Evolutionary conservation across 2,888 invertebrate genomes (phyloP).

Genomic region (Drosophila colorata): DNA sequence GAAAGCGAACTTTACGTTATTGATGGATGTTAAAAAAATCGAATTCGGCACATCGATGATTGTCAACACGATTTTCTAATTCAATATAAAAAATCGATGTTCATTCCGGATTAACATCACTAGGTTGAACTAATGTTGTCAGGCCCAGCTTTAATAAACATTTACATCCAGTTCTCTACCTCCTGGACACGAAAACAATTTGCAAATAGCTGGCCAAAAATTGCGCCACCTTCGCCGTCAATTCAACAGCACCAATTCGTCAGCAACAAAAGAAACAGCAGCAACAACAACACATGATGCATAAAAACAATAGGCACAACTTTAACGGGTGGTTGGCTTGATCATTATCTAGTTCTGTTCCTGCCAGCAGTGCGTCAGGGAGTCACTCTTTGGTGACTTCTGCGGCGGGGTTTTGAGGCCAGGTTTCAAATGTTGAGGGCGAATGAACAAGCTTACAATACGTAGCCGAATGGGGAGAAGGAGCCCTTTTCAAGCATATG

Average conservation of each 20-base stretch:
- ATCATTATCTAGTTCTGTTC: constrained; percentile 70
- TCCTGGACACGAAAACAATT: constrained; percentile 67
- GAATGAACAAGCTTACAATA: constrained; percentile 69
- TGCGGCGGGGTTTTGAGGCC: constrained; percentile 70
- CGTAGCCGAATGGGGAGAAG: background rate
- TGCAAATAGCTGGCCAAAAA: constrained; percentile 77
- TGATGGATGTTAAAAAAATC: too few species aligned
- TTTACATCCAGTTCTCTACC: constrained; percentile 47
- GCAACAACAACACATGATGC: constrained; percentile 40
- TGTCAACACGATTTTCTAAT: too few species aligned
- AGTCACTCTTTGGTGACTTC: constrained; percentile 70
- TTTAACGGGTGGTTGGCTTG: constrained; percentile 76
- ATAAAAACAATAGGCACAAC: constrained; percentile 71
- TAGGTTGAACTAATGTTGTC: constrained; percentile 44
- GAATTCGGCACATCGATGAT: too few species aligned
- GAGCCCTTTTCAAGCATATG: constrained; percentile 35
- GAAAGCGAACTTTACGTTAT: too few species aligned
- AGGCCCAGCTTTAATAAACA: constrained; percentile 28
- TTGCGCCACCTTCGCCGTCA: constrained; percentile 66
- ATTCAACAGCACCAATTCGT: constrained; percentile 72
- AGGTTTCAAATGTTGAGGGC: constrained; percentile 72
- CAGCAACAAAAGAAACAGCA: constrained; percentile 68
- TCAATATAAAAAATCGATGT: too few species aligned
- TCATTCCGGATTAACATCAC: too few species aligned
- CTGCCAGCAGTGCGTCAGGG: constrained; percentile 21